These are phyloP conservation scores for Danio kyathit DNA, from an alignment of 2,797 vertebrate species.

Conservation along the genomic window DNA sequence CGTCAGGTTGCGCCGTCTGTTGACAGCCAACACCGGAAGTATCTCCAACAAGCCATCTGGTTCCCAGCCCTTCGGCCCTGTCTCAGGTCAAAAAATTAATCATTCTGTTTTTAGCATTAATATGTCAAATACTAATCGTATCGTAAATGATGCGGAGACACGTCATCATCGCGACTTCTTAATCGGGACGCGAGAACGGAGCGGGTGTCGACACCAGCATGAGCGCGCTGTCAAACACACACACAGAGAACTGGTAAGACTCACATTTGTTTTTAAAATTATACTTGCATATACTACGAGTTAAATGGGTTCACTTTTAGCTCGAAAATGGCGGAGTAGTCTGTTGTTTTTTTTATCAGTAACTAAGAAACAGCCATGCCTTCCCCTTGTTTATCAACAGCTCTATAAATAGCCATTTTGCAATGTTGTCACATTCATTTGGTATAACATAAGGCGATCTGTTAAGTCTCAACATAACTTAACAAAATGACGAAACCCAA, in stretches of 20 bases:
- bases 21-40: slow-evolving; percentile 57
- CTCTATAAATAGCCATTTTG: neutral
- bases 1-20: slow-evolving; percentile 41
- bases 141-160: slow-evolving; percentile 41
- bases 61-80: neutral
- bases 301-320: neutral
- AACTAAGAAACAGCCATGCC: neutral
- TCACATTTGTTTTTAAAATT: no score
- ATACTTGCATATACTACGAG: neutral
- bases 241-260: slow-evolving; percentile 63
- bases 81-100: neutral
- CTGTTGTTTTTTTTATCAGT: neutral
- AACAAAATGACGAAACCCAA: neutral
- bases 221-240: slow-evolving; percentile 28
- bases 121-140: slow-evolving; percentile 67
- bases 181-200: slow-evolving; percentile 50
- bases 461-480: neutral
- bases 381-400: neutral
- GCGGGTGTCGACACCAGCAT: slow-evolving; percentile 25
- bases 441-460: neutral
- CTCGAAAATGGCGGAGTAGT: neutral
- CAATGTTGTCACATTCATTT: slow-evolving; percentile 8
- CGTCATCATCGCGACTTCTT: slow-evolving; percentile 52
- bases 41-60: slow-evolving; percentile 21
- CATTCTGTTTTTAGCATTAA: slow-evolving; percentile 34